phyloP scores from a whole-genome alignment of 1,140 invertebrate species.

The Venustaconcha ellipsiformis region DNA sequence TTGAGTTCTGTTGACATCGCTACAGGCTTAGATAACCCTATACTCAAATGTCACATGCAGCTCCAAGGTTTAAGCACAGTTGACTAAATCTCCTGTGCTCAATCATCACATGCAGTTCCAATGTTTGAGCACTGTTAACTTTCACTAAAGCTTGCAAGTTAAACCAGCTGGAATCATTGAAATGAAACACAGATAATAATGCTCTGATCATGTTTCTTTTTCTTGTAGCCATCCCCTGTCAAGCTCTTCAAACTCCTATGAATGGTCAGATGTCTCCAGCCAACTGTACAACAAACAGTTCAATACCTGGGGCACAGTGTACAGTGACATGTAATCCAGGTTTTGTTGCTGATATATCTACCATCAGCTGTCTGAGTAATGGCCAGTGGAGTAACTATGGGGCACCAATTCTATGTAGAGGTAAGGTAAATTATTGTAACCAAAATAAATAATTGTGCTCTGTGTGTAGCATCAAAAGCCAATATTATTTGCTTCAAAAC shows the following conservation, averaged over 20 bases:
- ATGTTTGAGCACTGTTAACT: neutral
- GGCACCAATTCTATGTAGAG: conserved; percentile 32
- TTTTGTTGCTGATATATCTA: conserved; percentile 33
- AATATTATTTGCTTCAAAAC: neutral
- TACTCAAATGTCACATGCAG: too few relatives aligned
- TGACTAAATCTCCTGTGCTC: neutral
- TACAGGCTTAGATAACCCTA: neutral
- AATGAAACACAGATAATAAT: neutral
- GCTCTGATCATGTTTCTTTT: neutral
- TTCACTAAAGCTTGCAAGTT: conserved; percentile 2
- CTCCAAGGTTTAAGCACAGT: neutral
- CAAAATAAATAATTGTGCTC: neutral
- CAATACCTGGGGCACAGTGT: conserved; percentile 31
- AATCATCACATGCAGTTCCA: neutral
- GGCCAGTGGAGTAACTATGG: conserved; percentile 45
- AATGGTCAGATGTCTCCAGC: conserved; percentile 33
- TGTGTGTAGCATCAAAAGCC: neutral
- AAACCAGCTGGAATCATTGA: neutral
- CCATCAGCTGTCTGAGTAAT: conserved; percentile 35
- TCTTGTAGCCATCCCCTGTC: conserved; percentile 37
- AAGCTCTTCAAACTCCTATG: conserved; percentile 19
- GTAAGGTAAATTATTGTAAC: conserved; percentile 10
- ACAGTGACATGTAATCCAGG: conserved; percentile 44
- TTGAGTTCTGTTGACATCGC: neutral
- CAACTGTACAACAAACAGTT: conserved; percentile 23